Conservation (phyloP, 2,113 vertebrate species). For the Beaufortia kweichowensis region DNA sequence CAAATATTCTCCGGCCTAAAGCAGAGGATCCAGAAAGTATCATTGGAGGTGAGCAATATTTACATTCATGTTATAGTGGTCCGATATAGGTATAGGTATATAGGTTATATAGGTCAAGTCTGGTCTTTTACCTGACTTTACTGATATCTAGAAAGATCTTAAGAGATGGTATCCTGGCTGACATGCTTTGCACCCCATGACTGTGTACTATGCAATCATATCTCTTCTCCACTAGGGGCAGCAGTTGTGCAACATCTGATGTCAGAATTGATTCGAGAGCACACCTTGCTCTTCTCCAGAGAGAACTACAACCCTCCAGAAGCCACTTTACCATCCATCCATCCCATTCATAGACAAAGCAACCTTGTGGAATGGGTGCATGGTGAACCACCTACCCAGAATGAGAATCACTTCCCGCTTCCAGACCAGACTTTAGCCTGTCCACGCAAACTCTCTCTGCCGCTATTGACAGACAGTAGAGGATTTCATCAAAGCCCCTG, state of each 20-base stretch:
- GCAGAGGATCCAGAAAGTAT: constrained; percentile 77
- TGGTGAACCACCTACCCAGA: neutral
- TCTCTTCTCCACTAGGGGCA: constrained; percentile 60
- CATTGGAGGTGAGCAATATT: constrained; percentile 65
- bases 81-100: no score
- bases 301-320: constrained; percentile 42
- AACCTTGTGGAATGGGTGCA: constrained; percentile 41
- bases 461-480: constrained; percentile 61
- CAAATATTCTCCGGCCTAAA: constrained; percentile 80
- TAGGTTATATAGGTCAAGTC: neutral
- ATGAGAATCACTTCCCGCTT: constrained; percentile 35
- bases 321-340: constrained; percentile 39
- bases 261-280: constrained; percentile 67
- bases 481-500: constrained; percentile 44
- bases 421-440: constrained; percentile 54
- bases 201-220: neutral
- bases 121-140: neutral
- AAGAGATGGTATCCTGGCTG: neutral
- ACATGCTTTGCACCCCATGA: neutral
- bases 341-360: constrained; percentile 38
- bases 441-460: constrained; percentile 69
- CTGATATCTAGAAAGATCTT: neutral
- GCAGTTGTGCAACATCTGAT: constrained; percentile 67
- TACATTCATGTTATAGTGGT: neutral
- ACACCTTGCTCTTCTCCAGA: constrained; percentile 68